Evolutionary conservation across 2,888 invertebrate genomes (phyloP), one percentile per base, ranked within the genome.

Genomic region (Mesorhabditis sp.): DNA sequence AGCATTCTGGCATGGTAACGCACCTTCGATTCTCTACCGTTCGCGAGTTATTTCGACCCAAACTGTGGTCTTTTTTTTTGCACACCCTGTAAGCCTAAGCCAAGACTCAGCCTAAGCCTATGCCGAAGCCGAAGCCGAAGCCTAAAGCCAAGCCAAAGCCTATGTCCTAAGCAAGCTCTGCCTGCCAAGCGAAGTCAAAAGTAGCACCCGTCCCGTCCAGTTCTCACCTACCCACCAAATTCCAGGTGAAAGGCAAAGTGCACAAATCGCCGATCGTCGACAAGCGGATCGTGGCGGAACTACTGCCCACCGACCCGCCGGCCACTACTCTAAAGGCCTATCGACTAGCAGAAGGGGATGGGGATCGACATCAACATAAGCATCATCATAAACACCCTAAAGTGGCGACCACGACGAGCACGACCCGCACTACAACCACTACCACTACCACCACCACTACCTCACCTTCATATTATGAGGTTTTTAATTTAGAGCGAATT

Each of bases 351-450:
- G 70, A 41, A 70, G 28, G 28, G 28, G 28, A 28, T 28, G 28
- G 28, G 28, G 28, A 28, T 28, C 72, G 42, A 69, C 70, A 4
- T 65, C 72, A 5, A 70, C 71, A 63, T 66, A 63, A 66, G 63
- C 70, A 43, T 67, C 62, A 41, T 64, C 62, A 28, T 63, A 68
- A 41, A 68, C 74, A 62, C 67, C 69, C n/a, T 58, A 67, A 62
- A 69, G 41, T 69, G 58, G 45, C 66, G n/a, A 66, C 72, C 2
- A 71, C 69, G 13, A 70, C 70, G 41, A 65, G 50, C 4, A 68
- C 67, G 15, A 67, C 66, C 5, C 45, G 69, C 4, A 65, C 69
- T 4, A 69, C 67, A 2, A 67, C 72, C n/a, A 67, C 71, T 6
- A 72, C 72, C 4, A 67, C 44, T 7, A 28, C 67, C n/a, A 61